phyloP scores from a whole-genome alignment of 1,140 invertebrate species.

The Aphaenogaster floridana region DNA sequence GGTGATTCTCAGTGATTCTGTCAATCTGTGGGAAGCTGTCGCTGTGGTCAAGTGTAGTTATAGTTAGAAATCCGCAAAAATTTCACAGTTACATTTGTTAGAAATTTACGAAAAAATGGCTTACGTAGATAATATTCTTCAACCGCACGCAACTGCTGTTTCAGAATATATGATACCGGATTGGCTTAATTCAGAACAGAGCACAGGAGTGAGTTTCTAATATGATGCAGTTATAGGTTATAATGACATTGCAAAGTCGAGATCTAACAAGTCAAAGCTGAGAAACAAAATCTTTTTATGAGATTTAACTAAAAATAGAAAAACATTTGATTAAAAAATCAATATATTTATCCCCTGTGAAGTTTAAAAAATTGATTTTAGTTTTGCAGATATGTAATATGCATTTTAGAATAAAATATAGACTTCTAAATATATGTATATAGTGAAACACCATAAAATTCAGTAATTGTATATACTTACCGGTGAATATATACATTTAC shows the following conservation, averaged over 20 bases:
- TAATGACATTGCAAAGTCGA: conserved; percentile 83
- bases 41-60: not conserved
- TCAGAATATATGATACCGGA: conserved; percentile 82
- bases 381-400: not conserved
- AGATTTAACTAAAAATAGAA: not conserved
- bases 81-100: conserved; percentile 8
- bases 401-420: not conserved
- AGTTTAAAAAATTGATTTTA: not conserved
- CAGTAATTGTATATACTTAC: too few species aligned
- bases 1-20: too few species aligned
- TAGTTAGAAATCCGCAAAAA: not conserved
- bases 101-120: conserved; percentile 62
- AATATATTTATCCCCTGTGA: not conserved
- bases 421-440: too few species aligned
- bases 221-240: conserved; percentile 79
- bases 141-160: conserved; percentile 47
- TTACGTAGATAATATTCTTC: conserved; percentile 61
- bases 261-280: not conserved
- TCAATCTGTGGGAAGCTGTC: too few species aligned
- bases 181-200: conserved; percentile 91
- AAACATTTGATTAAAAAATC: not conserved
- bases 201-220: conserved; percentile 90
- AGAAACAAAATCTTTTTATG: not conserved
- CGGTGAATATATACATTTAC: too few species aligned
- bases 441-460: too few species aligned